phyloP scores from a whole-genome alignment of 2,113 vertebrate species.

The Todiramphus saurophagus region DNA sequence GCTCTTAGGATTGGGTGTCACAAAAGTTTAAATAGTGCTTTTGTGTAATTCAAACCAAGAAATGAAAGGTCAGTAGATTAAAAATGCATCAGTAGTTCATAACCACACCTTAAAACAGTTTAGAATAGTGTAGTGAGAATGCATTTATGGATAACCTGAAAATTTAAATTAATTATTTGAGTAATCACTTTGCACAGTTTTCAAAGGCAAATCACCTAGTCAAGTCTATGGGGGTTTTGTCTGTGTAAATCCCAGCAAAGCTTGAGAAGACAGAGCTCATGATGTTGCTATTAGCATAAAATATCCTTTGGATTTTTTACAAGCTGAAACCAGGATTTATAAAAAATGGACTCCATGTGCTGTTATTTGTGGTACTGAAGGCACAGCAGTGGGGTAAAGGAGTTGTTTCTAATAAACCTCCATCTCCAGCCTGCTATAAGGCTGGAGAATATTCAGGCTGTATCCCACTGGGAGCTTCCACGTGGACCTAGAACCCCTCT shows the following conservation, averaged over 20 bases:
- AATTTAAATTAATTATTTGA: background rate
- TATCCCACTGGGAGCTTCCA: conserved; percentile 14
- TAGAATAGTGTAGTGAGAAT: background rate
- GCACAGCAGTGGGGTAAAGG: background rate
- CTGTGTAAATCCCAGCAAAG: background rate
- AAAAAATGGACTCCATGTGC: background rate
- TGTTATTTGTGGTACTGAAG: background rate
- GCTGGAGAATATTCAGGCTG: conserved; percentile 14
- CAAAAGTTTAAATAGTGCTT: background rate
- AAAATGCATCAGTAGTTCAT: background rate
- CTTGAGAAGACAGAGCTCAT: background rate
- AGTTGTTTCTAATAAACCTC: conserved; percentile 45
- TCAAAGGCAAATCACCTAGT: background rate
- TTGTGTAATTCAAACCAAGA: background rate
- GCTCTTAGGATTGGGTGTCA: background rate
- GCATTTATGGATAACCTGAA: background rate
- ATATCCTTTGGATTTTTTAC: conserved; percentile 3
- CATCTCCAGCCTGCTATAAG: background rate
- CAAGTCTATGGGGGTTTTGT: background rate
- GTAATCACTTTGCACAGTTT: background rate
- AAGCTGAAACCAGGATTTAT: background rate
- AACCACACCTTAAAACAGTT: background rate
- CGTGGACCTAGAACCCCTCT: conserved; percentile 29
- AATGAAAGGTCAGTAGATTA: background rate
- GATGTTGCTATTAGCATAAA: conserved; percentile 35